Conservation (phyloP, 2,888 invertebrate genomes). For the Hyalella azteca region DNA sequence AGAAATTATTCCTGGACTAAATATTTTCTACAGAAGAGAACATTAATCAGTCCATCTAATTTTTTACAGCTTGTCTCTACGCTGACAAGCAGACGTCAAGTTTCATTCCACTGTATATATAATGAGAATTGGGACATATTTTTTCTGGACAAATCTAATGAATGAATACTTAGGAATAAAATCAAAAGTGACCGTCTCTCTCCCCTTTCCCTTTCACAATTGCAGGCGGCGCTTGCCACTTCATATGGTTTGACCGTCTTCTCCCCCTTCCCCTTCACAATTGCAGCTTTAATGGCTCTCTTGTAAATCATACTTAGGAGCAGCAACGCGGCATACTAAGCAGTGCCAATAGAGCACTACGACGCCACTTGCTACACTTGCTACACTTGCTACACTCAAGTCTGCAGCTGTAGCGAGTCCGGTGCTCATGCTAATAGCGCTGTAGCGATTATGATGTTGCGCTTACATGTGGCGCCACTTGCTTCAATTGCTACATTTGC, state of each 20-base stretch:
- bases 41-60: background rate
- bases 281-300: background rate
- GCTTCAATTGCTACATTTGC: background rate
- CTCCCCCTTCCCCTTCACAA: background rate
- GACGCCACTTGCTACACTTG: no score
- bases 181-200: background rate
- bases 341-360: background rate
- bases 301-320: slow-evolving; percentile 12
- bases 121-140: no score
- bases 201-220: background rate
- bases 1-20: background rate
- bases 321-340: background rate
- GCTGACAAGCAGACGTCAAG: background rate
- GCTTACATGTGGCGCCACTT: background rate
- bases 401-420: background rate
- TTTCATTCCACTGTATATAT: background rate
- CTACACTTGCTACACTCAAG: no score
- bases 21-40: background rate
- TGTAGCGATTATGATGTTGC: no score
- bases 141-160: no score
- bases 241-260: background rate
- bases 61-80: background rate
- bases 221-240: background rate
- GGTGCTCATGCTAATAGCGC: background rate
- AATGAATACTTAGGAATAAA: no score